Base-by-base conservation (phyloP, 2,888 invertebrate species). In the Fragum sueziense region DNA sequence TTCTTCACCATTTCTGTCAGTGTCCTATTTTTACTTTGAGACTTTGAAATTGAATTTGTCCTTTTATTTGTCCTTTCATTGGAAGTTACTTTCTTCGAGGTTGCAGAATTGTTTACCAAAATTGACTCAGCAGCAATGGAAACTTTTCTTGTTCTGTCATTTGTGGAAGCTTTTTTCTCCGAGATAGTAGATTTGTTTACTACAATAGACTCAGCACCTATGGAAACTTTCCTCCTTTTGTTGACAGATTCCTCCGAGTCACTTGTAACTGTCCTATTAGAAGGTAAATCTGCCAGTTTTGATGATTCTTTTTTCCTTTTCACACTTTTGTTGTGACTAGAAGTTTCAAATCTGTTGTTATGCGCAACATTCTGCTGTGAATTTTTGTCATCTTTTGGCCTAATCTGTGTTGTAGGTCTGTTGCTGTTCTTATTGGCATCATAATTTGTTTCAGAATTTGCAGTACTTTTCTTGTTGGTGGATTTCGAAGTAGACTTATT, bases 151-250 rank as follows among this genome's bases (percentile, higher is more conserved):
- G n/a, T n/a, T n/a, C n/a, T n/a, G n/a, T n/a, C n/a, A n/a, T n/a
- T n/a, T n/a, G n/a, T n/a, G n/a, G n/a, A n/a, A n/a, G n/a, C n/a
- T n/a, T n/a, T n/a, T n/a, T n/a, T n/a, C n/a, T n/a, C n/a, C n/a
- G n/a, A n/a, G n/a, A n/a, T n/a, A n/a, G 2, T 41, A 33, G 41
- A 1, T 25, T 11, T 41, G 0, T 25, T 37, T 9, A 65, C 25
- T 27, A n/a, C 22, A 7, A 65, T n/a, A 17, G 65, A 25, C 9
- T 33, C 22, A 33, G 20, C 65, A 34, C 41, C 9, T 4, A 1
- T 2, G 2, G 65, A 65, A 2, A 65, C 41, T 41, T 65, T 65
- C 14, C 65, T 65, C 22, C 34, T 65, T 65, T 65, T 65, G 2
- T 29, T 22, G 17, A 34, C 29, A 2, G n/a, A 3, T 2, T 1